Conservation (phyloP, 2,113 vertebrate species). For the Daphoenositta chrysoptera region DNA sequence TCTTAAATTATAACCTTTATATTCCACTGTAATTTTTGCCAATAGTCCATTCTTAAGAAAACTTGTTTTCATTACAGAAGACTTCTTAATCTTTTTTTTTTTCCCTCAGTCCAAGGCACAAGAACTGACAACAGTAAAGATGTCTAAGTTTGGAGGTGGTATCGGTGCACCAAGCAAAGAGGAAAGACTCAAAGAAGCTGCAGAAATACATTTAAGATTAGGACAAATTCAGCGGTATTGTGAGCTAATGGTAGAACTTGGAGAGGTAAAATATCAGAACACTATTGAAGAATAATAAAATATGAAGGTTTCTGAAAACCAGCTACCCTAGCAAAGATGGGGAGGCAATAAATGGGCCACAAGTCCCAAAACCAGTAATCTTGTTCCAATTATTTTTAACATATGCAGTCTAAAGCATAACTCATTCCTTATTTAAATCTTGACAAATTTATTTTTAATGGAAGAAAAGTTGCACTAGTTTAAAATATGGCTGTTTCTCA, state of each 20-base stretch:
- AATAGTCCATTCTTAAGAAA: background rate
- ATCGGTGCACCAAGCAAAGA: slow-evolving; percentile 95
- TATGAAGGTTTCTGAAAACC: background rate
- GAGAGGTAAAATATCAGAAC: slow-evolving; percentile 81
- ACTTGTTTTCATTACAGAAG: background rate
- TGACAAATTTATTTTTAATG: background rate
- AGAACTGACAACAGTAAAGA: slow-evolving; percentile 95
- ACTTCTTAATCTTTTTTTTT: background rate
- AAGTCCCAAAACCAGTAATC: background rate
- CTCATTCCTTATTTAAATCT: background rate
- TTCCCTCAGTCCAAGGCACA: slow-evolving; percentile 89
- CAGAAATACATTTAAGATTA: slow-evolving; percentile 90
- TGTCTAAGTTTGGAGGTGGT: slow-evolving; percentile 96
- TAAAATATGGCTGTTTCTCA: background rate
- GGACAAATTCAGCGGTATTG: slow-evolving; percentile 96
- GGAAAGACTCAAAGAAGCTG: slow-evolving; percentile 91
- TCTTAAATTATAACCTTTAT: background rate
- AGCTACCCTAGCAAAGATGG: background rate
- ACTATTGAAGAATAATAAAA: background rate
- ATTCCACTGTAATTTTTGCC: background rate
- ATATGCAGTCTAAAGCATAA: background rate
- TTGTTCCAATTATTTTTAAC: background rate
- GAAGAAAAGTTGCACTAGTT: background rate
- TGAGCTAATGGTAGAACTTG: slow-evolving; percentile 98
- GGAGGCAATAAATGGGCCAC: background rate